Base-by-base conservation (phyloP, 1,140 invertebrate genomes). In the Maconellicoccus hirsutus region DNA sequence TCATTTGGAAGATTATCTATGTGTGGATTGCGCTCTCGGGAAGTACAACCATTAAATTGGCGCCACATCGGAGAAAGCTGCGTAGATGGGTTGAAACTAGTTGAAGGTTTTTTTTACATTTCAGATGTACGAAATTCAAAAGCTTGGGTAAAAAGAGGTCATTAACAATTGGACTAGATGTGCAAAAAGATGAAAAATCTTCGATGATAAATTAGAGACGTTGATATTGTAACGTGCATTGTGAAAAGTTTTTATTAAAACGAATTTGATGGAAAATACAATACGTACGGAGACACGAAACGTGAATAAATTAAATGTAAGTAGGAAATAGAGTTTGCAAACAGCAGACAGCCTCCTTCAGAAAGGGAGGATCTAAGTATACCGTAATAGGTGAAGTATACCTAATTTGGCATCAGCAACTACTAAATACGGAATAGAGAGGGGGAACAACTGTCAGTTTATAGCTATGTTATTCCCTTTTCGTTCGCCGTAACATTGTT, bases 321-420 rank as follows among this genome's bases (percentile, higher is more conserved):
- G 61, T 25, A 66, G 61, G 61, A 66, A 66, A 66, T 66, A 66
- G 25, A 66, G 61, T 66, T 66, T 66, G 61, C 61, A 66, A 66
- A 66, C 61, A 66, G 25, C 61, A 66, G 61, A 66, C 61, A 66
- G 25, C 61, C 61, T 66, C 61, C 61, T 66, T 26, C 61, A 66
- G 61, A 66, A 66, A 66, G 61, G 61, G 61, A 66, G 61, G 61
- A 66, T 66, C 61, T 66, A 66, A 66, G 61, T 66, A 66, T 66
- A 66, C 78, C 77, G 75, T 78, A 78, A 76, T 76, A 75, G 78
- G 76, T 73, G 74, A 77, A 78, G 74, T 77, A 77, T 78, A 76
- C 78, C 78, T 77, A 77, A 78, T 78, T 78, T 78, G 76, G 78
- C 77, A 76, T 75, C 75, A 75, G 74, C 75, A 74, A 76, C 76